These are phyloP conservation scores for Tuta absoluta DNA, from an alignment of 2,888 invertebrate genomes.

Conservation along the genomic window DNA sequence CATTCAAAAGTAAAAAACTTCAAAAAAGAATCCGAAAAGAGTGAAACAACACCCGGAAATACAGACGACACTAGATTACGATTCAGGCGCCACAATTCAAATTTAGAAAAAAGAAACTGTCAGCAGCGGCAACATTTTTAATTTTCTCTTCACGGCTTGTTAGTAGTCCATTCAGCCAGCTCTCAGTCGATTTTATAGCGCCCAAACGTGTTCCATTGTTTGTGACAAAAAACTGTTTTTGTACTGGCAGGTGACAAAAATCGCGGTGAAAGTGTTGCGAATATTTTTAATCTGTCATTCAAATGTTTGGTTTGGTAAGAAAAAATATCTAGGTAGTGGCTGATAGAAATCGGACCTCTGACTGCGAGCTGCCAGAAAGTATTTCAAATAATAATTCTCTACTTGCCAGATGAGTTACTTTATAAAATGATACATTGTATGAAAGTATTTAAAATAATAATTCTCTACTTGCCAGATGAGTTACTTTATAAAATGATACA, in stretches of 20 bases:
- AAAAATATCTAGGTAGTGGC: conserved; percentile 14
- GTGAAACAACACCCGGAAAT: conserved; percentile 19
- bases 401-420: too few relatives aligned
- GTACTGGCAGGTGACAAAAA: conserved; percentile 50
- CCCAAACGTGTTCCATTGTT: conserved; percentile 61
- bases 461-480: too few relatives aligned
- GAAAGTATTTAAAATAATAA: too few relatives aligned
- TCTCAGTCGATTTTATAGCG: conserved; percentile 46
- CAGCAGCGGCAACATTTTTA: conserved; percentile 42
- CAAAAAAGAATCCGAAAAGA: background rate
- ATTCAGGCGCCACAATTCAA: conserved; percentile 7
- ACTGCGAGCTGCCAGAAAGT: background rate
- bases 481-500: too few relatives aligned
- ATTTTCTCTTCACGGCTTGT: conserved; percentile 61
- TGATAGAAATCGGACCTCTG: conserved; percentile 8
- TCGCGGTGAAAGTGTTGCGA: conserved; percentile 61
- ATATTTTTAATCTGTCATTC: conserved; percentile 43
- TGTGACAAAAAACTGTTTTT: conserved; percentile 43
- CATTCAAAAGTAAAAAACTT: background rate
- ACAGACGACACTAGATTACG: background rate
- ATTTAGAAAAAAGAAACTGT: conserved; percentile 23
- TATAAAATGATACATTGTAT: too few relatives aligned
- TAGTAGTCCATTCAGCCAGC: conserved; percentile 49
- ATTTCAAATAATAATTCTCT: too few relatives aligned
- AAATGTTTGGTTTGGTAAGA: conserved; percentile 7